Conservation (phyloP, 2,888 invertebrate genomes). For the Elmis aenea region DNA sequence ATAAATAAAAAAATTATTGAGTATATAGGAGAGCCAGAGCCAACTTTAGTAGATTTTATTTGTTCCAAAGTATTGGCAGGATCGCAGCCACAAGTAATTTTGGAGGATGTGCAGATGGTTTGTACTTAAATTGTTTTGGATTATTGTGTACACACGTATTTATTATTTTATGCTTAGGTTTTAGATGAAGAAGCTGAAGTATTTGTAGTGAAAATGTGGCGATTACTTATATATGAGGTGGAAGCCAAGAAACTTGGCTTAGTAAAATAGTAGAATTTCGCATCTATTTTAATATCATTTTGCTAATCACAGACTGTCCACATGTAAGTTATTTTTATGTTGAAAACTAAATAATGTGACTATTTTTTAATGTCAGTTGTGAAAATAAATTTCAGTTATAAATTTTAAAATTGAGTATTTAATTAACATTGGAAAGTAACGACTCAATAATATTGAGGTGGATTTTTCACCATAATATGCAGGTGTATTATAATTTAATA, state of each 20-base stretch:
- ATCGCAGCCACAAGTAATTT: constrained; percentile 87
- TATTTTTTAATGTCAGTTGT: background rate
- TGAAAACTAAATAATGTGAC: constrained; percentile 4
- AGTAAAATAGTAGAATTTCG: constrained; percentile 58
- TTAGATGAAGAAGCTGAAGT: constrained; percentile 99
- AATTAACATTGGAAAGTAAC: no score
- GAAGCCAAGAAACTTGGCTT: constrained; percentile 96
- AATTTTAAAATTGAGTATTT: no score
- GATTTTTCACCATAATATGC: no score
- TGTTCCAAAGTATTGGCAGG: constrained; percentile 96
- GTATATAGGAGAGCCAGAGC: constrained; percentile 99
- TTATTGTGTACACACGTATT: constrained; percentile 8
- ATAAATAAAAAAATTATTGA: constrained; percentile 99
- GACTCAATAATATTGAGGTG: no score
- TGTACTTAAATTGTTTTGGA: constrained; percentile 23
- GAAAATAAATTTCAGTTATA: background rate
- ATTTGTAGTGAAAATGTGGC: constrained; percentile 99
- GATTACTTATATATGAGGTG: constrained; percentile 97
- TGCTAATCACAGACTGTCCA: background rate
- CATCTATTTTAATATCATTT: background rate
- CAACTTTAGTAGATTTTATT: constrained; percentile 97
- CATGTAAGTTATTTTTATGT: constrained; percentile 7
- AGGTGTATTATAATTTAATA: no score
- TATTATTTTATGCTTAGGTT: constrained; percentile 60
- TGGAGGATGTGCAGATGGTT: constrained; percentile 99